These are phyloP conservation scores for Pachyseris speciosa DNA, from an alignment of 64 coral and sea anemone genomes.

Conservation along the genomic window DNA sequence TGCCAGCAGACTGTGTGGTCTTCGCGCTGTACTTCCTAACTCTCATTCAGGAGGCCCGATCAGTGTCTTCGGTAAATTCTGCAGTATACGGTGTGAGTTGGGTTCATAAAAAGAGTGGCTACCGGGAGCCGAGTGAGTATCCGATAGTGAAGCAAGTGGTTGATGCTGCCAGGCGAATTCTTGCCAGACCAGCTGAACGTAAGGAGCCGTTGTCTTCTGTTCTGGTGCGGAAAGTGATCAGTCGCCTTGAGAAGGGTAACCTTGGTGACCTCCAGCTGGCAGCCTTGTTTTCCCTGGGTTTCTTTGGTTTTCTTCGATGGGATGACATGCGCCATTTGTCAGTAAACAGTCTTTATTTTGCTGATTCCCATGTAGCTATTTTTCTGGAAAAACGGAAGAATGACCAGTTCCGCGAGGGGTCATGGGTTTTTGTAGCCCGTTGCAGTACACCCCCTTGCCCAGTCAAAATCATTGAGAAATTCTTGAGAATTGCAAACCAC, in stretches of 20 bases:
- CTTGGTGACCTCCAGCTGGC: too few species aligned
- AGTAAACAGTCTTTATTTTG: too few species aligned
- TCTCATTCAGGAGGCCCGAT: constrained; percentile 1
- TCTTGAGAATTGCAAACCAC: constrained; percentile 6
- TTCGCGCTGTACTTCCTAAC: constrained; percentile 28
- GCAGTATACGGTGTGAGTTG: too few species aligned
- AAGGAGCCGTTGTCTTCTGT: neutral
- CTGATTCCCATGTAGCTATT: constrained; percentile 50
- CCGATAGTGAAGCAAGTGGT: constrained; percentile 26
- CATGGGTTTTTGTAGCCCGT: constrained; percentile 57
- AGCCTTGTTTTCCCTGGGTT: too few species aligned
- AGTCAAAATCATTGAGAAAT: constrained; percentile 15
- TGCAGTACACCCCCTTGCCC: constrained; percentile 6
- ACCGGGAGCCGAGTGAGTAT: neutral
- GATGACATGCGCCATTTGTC: too few species aligned
- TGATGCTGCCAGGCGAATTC: neutral
- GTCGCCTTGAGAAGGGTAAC: too few species aligned
- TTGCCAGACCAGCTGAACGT: too few species aligned
- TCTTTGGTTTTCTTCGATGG: too few species aligned
- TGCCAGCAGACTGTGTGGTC: neutral
- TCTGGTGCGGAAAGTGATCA: neutral
- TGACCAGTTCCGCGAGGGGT: constrained; percentile 64
- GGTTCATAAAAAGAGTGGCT: too few species aligned
- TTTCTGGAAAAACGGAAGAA: constrained; percentile 64
- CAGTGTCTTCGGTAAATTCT: too few species aligned